Conservation (phyloP, 2,888 invertebrate species). For the Hirtodrosophila trivittata region DNA sequence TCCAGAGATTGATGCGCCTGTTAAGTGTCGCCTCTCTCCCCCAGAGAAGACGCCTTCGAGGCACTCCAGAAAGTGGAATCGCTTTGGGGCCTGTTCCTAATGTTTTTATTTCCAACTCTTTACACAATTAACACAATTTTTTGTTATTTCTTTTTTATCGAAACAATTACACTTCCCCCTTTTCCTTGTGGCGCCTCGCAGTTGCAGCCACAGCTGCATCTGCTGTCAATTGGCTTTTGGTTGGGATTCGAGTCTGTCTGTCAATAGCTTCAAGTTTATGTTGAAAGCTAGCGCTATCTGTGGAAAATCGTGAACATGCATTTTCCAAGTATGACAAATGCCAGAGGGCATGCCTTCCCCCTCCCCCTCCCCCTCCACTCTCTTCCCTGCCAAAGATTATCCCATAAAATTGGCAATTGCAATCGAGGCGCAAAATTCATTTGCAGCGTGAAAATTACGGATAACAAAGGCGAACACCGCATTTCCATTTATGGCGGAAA, state of each 20-base stretch:
- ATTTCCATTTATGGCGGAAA: constrained; percentile 21
- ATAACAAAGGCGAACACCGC: constrained; percentile 24
- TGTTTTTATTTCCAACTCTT: constrained; percentile 36
- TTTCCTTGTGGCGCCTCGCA: constrained; percentile 38
- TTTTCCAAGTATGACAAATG: constrained; percentile 41
- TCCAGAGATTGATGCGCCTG: constrained; percentile 63
- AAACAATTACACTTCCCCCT: constrained; percentile 52
- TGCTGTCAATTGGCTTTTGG: constrained; percentile 48
- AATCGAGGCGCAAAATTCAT: constrained; percentile 55
- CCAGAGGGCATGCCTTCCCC: constrained; percentile 41
- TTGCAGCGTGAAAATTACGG: constrained; percentile 56
- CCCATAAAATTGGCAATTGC: constrained; percentile 43
- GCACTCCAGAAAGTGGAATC: constrained; percentile 5
- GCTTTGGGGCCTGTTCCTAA: constrained; percentile 22
- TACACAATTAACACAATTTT: constrained; percentile 71
- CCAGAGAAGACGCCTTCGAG: background rate
- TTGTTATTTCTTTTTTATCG: constrained; percentile 65
- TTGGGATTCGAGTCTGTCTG: constrained; percentile 49
- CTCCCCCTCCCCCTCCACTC: background rate
- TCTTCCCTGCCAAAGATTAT: constrained; percentile 1
- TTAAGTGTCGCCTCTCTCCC: constrained; percentile 33
- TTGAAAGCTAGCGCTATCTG: constrained; percentile 29
- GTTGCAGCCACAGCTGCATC: constrained; percentile 50
- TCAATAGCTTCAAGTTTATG: constrained; percentile 65
- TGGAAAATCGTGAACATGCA: constrained; percentile 14